Base-by-base conservation (phyloP, 2,888 invertebrate species). In the Leptopilina drosophilae region DNA sequence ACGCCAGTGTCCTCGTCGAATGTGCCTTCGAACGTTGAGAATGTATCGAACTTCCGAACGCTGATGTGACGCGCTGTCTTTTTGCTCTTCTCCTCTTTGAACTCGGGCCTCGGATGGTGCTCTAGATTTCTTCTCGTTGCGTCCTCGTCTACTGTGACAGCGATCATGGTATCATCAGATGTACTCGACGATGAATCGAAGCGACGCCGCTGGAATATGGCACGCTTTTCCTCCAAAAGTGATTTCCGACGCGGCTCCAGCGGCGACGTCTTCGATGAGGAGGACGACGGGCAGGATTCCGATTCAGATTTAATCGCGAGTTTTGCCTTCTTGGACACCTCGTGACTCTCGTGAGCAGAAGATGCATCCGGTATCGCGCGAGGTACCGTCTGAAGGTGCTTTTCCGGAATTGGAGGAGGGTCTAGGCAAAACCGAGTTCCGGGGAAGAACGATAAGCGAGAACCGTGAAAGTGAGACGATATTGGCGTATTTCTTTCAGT, bases 321-420 rank as follows among this genome's bases (percentile, higher is more conserved):
- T 77, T 86, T 88, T 9, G 78, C 76, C 78, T 64, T 76, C 59
- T 79, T 79, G 42, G 20, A 64, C 11, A 14, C 42, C 40, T 78
- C 77, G n/a, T 69, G 26, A 26, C 14, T 26, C 40, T 78, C 75
- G 33, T 69, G 26, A 26, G 33, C 53, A 53, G 69, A 53, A 53
- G 53, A 69, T 5, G 20, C 49, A 8, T 88, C 89, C 53, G 87
- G 82, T 84, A 94, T 93, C 0, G 93, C 92, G 87, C 94, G 94
- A 0, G 93, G 93, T 3, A 46, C 42, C 46, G 15, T 62, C 62
- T 76, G 59, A 53, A 69, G 69, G n/a, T 26, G 53, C 53, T 69
- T 69, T 69, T 69, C 69, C n/a, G 53, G 26, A 53, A 33, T 49
- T 26, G 33, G 14, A 33, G 33, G 14, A 33, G 69, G 53, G 26